A percentile compares a stretch with the other conserved stretches of the same genome.
Evolutionary conservation across 1,140 invertebrate genomes (phyloP).

Genomic region (Littorina saxatilis): DNA sequence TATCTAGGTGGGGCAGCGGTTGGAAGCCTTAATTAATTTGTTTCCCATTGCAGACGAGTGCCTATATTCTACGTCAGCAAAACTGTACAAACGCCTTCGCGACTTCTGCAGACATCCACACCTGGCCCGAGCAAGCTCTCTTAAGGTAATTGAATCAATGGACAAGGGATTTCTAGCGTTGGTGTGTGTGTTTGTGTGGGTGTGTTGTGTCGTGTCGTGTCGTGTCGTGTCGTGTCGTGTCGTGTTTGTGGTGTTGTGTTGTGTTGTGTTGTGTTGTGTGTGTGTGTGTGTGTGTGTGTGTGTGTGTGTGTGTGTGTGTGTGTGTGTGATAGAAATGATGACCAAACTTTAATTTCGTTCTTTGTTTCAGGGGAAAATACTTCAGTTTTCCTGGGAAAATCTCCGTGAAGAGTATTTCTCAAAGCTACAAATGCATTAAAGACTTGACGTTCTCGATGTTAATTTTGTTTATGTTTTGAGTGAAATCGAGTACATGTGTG

Average conservation of each 20-base stretch:
- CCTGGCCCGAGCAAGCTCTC: slow-evolving; percentile 34
- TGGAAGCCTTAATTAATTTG: no score
- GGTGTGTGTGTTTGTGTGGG: neutral
- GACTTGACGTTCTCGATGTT: neutral
- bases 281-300: no score
- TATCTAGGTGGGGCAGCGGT: no score
- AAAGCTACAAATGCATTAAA: neutral
- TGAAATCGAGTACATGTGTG: no score
- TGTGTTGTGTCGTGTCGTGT: no score
- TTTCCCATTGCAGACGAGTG: slow-evolving; percentile 74
- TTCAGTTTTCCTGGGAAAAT: slow-evolving; percentile 29
- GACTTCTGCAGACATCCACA: slow-evolving; percentile 64
- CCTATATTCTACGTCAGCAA: slow-evolving; percentile 79
- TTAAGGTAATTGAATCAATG: slow-evolving; percentile 45
- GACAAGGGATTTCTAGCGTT: neutral
- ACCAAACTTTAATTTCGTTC: neutral
- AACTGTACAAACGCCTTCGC: slow-evolving; percentile 77
- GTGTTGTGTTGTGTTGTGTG: no score
- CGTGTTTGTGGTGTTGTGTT: no score
- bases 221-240: neutral
- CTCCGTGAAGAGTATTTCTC: slow-evolving; percentile 20
- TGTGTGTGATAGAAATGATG: no score
- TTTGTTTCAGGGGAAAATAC: slow-evolving; percentile 29
- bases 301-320: no score
- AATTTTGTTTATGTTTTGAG: no score